Evolutionary conservation across 2,113 vertebrate species (phyloP), one percentile per base, ranked within the genome.

Genomic region (Sebastes schlegelii): DNA sequence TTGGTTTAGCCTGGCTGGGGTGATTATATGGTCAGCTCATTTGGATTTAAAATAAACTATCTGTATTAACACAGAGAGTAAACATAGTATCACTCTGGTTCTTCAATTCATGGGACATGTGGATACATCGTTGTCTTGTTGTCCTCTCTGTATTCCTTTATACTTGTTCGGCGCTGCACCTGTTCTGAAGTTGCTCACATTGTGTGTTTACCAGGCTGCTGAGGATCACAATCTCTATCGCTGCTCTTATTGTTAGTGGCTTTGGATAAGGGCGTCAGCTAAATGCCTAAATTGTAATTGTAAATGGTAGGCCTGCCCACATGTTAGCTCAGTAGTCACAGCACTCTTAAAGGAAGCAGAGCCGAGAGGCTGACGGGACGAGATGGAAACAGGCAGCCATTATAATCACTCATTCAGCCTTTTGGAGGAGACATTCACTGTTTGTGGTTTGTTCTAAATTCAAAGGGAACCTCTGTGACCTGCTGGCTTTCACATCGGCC

Each of bases 391-490:
- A 91, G 92, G 92, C 93, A 93, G 91, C 92, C 92, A 92, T 93
- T 93, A 88, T 92, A 92, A 93, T 93, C 91, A 91, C 77, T 92
- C 92, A 92, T 93, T 94, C 91, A 93, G 91, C 82, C 93, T 87
- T 91, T 90, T 91, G 84, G 90, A 90, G 89, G 4, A 92, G 89
- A 90, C 84, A 88, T 91, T 91, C 91, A 91, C 79, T 77, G 63
- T 89, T 86, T 80, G 85, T 82, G 91, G 91, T 93, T 93, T 91
- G 90, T 93, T 94, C 89, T 91, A 90, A 90, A 91, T 92, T 93
- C 93, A 94, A 93, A 93, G 90, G 92, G 89, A 93, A 93, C 93
- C 92, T 91, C 89, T 90, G 84, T 93, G 93, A 94, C 93, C 93
- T 92, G 89, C 90, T 90, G 92, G 90, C 89, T 91, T 93, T 94